Percentiles rank a stretch among this genome's conserved stretches.
phyloP scores from a whole-genome alignment of 2,797 vertebrate species.

The Spizella passerina region DNA sequence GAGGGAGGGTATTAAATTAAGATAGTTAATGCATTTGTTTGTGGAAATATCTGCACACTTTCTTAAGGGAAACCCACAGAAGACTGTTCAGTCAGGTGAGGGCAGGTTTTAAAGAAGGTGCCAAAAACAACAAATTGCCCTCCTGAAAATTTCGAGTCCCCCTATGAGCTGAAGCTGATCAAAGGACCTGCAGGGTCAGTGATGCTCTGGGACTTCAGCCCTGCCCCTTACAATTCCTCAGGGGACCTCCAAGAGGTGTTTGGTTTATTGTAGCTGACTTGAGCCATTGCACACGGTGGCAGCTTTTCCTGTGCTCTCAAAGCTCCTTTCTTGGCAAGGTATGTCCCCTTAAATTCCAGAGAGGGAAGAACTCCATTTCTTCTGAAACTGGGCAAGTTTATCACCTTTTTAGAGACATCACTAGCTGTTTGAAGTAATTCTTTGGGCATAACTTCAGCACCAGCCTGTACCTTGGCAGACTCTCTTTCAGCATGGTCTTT shows the following conservation, averaged over 20 bases:
- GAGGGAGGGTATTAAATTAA: background rate
- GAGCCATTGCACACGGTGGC: fast-evolving
- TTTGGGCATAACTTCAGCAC: background rate
- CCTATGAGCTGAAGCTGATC: background rate
- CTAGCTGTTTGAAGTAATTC: background rate
- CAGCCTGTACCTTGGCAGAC: background rate
- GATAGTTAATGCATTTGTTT: background rate
- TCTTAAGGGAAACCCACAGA: background rate
- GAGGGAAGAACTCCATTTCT: background rate
- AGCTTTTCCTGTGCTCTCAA: background rate
- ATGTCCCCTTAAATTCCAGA: background rate
- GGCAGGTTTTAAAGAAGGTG: background rate
- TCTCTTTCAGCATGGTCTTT: background rate
- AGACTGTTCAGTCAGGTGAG: background rate
- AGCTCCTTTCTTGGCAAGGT: background rate
- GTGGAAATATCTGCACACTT: background rate
- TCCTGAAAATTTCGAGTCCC: background rate
- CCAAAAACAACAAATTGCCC: background rate
- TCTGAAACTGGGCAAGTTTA: background rate
- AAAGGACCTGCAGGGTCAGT: background rate
- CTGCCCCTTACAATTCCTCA: background rate
- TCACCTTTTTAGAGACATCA: background rate
- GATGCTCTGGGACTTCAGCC: background rate
- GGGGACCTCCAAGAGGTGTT: no score
- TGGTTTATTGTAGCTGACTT: background rate